Evolutionary conservation across 2,888 invertebrate species (phyloP).

Genomic region (Antheraea yamamai): DNA sequence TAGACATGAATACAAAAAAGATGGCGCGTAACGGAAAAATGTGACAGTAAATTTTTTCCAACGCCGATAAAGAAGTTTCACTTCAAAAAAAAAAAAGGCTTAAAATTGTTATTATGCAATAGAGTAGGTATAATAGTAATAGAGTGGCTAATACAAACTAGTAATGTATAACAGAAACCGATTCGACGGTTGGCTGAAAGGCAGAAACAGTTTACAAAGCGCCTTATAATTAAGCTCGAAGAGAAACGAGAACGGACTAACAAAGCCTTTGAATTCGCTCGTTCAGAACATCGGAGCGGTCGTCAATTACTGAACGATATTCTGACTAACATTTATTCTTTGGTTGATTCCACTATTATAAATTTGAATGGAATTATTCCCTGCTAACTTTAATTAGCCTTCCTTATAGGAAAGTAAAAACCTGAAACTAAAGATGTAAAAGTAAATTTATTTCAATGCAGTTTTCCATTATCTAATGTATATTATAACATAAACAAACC

Average conservation of each 20-base stretch:
- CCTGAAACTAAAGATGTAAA: not conserved
- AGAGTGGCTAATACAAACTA: not conserved
- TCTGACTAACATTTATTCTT: conserved; percentile 6
- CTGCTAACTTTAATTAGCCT: not conserved
- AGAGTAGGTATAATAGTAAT: not conserved
- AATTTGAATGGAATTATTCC: not conserved
- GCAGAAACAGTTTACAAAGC: conserved; percentile 43
- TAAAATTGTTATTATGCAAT: no score
- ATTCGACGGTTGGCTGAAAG: conserved; percentile 4
- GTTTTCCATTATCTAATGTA: not conserved
- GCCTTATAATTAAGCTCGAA: conserved; percentile 42
- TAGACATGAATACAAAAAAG: no score
- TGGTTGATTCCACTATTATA: not conserved
- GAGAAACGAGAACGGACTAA: conserved; percentile 33
- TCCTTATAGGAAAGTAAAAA: not conserved
- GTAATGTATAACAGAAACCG: not conserved
- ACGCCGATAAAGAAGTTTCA: no score
- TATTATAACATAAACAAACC: not conserved
- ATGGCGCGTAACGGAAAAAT: no score
- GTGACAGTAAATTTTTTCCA: no score
- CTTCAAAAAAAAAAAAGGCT: no score
- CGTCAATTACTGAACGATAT: conserved; percentile 11
- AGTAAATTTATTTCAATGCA: not conserved
- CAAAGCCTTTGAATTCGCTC: conserved; percentile 34
- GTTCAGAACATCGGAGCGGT: not conserved